These are phyloP conservation scores for Crioceris asparagi DNA, from an alignment of 2,888 invertebrate genomes.

Conservation along the genomic window DNA sequence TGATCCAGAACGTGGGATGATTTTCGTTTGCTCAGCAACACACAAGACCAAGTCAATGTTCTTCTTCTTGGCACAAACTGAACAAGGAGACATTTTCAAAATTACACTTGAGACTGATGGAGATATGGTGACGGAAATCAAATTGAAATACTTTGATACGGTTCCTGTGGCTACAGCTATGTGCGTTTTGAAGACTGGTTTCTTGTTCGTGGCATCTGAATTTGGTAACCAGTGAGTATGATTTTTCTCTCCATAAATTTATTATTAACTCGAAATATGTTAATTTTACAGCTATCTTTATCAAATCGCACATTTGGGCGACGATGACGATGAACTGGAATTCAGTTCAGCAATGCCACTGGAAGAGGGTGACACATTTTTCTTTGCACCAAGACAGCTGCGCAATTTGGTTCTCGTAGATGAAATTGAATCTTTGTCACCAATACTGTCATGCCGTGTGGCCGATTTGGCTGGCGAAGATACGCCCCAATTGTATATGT, in stretches of 20 bases:
- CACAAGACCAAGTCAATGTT: slow-evolving; percentile 99
- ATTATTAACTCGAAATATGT: too few species aligned
- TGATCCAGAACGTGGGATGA: slow-evolving; percentile 98
- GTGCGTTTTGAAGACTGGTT: slow-evolving; percentile 98
- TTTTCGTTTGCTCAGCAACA: slow-evolving; percentile 97
- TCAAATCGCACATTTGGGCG: slow-evolving; percentile 98
- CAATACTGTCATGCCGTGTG: slow-evolving; percentile 71
- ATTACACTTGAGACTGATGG: slow-evolving; percentile 95
- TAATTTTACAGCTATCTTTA: slow-evolving; percentile 67
- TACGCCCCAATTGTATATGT: slow-evolving; percentile 93
- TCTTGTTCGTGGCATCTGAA: slow-evolving; percentile 95
- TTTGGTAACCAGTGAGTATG: slow-evolving; percentile 98
- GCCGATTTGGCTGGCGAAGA: slow-evolving; percentile 97
- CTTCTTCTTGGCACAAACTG: slow-evolving; percentile 97
- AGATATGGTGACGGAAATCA: slow-evolving; percentile 97
- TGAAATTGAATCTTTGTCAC: slow-evolving; percentile 91
- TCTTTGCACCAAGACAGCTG: slow-evolving; percentile 89
- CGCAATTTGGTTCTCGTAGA: slow-evolving; percentile 94
- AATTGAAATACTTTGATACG: slow-evolving; percentile 98
- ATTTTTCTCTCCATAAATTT: too few species aligned
- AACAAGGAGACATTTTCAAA: slow-evolving; percentile 95
- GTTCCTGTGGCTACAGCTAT: slow-evolving; percentile 93
- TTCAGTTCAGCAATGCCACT: slow-evolving; percentile 97
- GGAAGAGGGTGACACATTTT: slow-evolving; percentile 98
- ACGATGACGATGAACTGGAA: slow-evolving; percentile 97